These are phyloP conservation scores for Platerodrilus igneus DNA, from an alignment of 2,888 invertebrate genomes.

Conservation along the genomic window DNA sequence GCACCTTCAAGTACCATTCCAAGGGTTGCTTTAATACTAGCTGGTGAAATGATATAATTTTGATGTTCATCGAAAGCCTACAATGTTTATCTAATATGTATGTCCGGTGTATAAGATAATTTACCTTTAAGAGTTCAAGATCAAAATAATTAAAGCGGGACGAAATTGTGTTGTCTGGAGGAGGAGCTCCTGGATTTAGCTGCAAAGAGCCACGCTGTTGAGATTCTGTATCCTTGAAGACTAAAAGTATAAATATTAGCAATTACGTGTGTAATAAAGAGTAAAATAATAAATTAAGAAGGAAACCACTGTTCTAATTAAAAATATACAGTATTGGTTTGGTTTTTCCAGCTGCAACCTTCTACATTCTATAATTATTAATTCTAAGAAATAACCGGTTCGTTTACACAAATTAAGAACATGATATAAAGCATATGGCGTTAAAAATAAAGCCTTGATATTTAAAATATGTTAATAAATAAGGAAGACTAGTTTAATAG, in stretches of 20 bases:
- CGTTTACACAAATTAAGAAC: slow-evolving; percentile 10
- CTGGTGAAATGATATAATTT: slow-evolving; percentile 64
- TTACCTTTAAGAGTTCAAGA: slow-evolving; percentile 41
- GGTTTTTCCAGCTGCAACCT: slow-evolving; percentile 15
- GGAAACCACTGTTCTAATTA: slow-evolving; percentile 1
- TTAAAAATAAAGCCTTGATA: slow-evolving; percentile 13
- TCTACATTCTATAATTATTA: slow-evolving; percentile 2
- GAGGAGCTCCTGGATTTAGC: slow-evolving; percentile 6
- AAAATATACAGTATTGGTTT: slow-evolving; percentile 5
- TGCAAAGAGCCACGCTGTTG: slow-evolving; percentile 5
- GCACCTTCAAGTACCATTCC: slow-evolving; percentile 63
- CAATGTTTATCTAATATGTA: background rate
- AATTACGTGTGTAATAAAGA: no score
- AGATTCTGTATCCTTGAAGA: background rate
- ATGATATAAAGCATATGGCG: slow-evolving; percentile 5
- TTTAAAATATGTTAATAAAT: slow-evolving; percentile 10
- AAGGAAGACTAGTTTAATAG: slow-evolving; percentile 1
- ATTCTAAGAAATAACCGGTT: slow-evolving; percentile 13
- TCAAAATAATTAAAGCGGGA: slow-evolving; percentile 42
- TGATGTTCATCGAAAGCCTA: slow-evolving; percentile 39
- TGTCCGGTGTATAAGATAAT: background rate
- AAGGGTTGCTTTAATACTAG: slow-evolving; percentile 60
- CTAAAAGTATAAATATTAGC: slow-evolving; percentile 12
- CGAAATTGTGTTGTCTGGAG: slow-evolving; percentile 9
- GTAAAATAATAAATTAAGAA: no score